phyloP scores from a whole-genome alignment of 2,797 vertebrate genomes.

The Steatocranus sp. region DNA sequence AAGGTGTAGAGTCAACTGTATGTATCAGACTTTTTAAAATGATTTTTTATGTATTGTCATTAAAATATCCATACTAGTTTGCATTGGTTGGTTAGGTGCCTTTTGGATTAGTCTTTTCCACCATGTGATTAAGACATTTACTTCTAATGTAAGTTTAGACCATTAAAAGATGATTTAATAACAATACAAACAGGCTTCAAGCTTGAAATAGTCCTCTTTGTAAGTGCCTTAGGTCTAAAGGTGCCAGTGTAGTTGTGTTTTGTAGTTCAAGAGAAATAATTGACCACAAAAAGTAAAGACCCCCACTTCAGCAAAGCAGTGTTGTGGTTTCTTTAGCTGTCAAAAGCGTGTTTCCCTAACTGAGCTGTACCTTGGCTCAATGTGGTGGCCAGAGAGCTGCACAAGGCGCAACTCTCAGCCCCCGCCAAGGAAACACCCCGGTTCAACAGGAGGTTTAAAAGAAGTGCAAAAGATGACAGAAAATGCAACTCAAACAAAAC shows the following conservation, averaged over 20 bases:
- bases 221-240: not conserved
- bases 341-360: not conserved
- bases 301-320: constrained; percentile 13
- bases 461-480: not conserved
- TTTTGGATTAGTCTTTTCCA: not conserved
- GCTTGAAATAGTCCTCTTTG: not conserved
- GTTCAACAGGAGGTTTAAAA: not conserved
- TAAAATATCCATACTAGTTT: not conserved
- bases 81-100: not conserved
- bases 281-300: not conserved
- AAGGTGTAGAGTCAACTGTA: not conserved
- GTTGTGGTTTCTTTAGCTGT: constrained; percentile 1
- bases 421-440: not conserved
- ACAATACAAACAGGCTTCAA: not conserved
- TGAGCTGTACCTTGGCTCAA: not conserved
- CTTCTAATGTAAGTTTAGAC: not conserved
- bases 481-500: not conserved
- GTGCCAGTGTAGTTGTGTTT: not conserved
- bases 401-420: not conserved
- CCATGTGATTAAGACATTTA: not conserved
- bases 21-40: not conserved
- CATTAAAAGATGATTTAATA: not conserved
- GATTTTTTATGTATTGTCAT: not conserved
- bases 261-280: not conserved
- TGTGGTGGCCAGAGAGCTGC: not conserved